phyloP scores from a whole-genome alignment of 2,113 vertebrate species.

The Prietella phreatophila region DNA sequence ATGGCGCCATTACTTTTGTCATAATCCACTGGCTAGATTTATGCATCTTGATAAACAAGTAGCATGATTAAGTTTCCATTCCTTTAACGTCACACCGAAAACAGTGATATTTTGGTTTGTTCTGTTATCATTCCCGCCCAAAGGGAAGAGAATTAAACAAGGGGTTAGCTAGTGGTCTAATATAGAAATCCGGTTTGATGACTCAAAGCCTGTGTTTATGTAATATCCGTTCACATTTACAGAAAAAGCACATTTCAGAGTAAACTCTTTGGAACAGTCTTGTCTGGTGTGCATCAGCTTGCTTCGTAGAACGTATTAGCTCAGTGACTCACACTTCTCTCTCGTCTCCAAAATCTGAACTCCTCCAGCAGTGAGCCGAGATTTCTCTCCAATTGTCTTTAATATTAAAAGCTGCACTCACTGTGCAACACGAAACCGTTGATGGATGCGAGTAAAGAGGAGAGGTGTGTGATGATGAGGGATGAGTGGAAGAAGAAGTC shows the following conservation, averaged over 20 bases:
- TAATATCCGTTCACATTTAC: neutral
- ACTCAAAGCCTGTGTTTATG: neutral
- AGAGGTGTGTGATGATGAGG: conserved; percentile 1
- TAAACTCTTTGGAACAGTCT: neutral
- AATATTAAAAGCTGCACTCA: conserved; percentile 54
- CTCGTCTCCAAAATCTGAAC: conserved; percentile 50
- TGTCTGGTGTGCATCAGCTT: neutral
- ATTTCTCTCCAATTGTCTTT: conserved; percentile 59
- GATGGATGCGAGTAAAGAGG: conserved; percentile 21
- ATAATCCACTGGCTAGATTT: neutral
- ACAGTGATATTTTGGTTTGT: neutral
- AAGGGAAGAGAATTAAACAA: neutral
- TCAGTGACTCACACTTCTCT: conserved; percentile 5
- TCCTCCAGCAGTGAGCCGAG: conserved; percentile 57
- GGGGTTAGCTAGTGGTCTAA: neutral
- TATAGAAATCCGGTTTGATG: neutral
- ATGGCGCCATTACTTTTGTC: neutral
- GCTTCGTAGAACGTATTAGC: neutral
- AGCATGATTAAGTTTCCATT: neutral
- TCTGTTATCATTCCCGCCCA: neutral
- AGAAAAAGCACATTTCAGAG: neutral
- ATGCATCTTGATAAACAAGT: neutral
- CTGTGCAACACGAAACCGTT: conserved; percentile 27
- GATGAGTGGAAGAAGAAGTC: neutral
- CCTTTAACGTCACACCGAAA: neutral